phyloP scores from a whole-genome alignment of 2,113 vertebrate genomes.

The Stictonetta naevosa region DNA sequence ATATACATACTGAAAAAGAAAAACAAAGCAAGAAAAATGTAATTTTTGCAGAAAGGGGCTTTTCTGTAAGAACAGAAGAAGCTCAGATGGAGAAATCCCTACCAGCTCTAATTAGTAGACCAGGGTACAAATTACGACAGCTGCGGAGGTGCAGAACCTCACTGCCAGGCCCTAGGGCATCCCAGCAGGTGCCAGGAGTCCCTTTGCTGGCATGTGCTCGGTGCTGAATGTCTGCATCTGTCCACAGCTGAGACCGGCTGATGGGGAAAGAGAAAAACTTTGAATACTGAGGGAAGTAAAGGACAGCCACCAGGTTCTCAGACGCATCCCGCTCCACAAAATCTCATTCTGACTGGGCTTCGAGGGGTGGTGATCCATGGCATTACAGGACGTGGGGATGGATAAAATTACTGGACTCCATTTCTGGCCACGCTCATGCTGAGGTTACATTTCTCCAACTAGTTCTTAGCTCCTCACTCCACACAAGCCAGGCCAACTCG shows the following conservation, averaged over 20 bases:
- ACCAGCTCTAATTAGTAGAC: not conserved
- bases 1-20: not conserved
- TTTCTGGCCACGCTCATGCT: not conserved
- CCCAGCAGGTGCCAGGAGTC: not conserved
- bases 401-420: not conserved
- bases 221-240: not conserved
- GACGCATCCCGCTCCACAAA: not conserved
- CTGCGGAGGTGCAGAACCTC: not conserved
- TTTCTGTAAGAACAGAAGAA: not conserved
- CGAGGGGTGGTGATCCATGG: not conserved
- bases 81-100: not conserved
- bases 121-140: not conserved
- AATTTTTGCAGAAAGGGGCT: not conserved
- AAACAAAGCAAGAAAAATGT: not conserved
- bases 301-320: not conserved
- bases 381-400: not conserved
- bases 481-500: not conserved
- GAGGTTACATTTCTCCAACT: not conserved
- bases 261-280: not conserved
- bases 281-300: not conserved
- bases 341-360: not conserved
- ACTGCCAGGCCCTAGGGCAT: too few species aligned
- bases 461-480: not conserved
- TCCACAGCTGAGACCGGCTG: not conserved
- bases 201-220: fast-evolving